Base-by-base conservation (phyloP, 2,888 invertebrate species). In the Formica aserva region DNA sequence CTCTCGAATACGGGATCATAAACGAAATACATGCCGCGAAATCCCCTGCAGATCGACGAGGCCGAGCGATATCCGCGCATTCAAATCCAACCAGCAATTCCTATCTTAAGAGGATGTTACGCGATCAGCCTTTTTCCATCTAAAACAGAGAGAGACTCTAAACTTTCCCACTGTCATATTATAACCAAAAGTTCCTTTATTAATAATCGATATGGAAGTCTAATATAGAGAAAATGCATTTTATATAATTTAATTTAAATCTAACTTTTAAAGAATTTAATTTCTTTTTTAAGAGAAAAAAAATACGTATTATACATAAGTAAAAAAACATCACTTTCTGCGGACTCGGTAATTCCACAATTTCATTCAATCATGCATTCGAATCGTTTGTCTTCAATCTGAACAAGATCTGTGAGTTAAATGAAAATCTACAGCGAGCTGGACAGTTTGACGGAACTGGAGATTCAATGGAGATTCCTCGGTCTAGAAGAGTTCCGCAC, bases 1-100 rank as follows among this genome's bases (percentile, higher is more conserved):
- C 26, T 60, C 32, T 6, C 60, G 78, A 22, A 71, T 48, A 22
- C 26, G 57, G n/a, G 48, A 8, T 60, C 71, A 35, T 69, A 71
- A 80, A 80, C 60, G 78, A 69, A 35, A 71, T 45, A 60, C 57
- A 22, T 32, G 41, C 65, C 22, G 67, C 18, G 45, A 45, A 71
- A 80, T 71, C 71, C 71, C 66, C n/a, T 26, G 60, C 60, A 48
- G 71, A 80, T 60, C 69, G 71, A 69, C 41, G 26, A 18, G 45
- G 32, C 18, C 41, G 55, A 66, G 29, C 57, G 57, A 77, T 35
- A 69, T 78, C 26, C 60, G 69, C 57, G 48, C 71, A 71, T 71
- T 69, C 60, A 45, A 80, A 69, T 78, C 38, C 41, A 18, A 26
- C 57, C 29, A 26, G 57, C 52, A 29, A 57, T 69, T 60, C 15